A percentile compares a stretch with the other conserved stretches of the same genome.
Evolutionary conservation across 2,888 invertebrate genomes (phyloP).

Genomic region (Acanthosoma haemorrhoidale): DNA sequence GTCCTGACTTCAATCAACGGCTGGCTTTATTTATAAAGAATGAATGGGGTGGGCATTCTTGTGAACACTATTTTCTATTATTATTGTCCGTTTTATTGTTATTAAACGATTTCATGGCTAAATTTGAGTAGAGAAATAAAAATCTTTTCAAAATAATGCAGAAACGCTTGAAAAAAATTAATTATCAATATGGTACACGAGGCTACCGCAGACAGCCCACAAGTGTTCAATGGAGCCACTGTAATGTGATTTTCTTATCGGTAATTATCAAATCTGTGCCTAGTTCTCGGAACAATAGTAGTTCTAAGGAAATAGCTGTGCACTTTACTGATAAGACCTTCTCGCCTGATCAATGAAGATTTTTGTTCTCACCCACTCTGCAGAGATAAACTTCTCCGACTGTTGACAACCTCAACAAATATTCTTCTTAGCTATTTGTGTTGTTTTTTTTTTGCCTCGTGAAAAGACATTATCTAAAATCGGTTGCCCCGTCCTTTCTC

Average conservation of each 20-base stretch:
- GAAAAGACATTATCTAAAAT: background rate
- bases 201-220: too few species aligned
- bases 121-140: too few species aligned
- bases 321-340: too few species aligned
- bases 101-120: background rate
- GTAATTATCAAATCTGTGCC: background rate
- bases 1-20: too few species aligned
- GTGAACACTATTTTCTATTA: too few species aligned
- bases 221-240: background rate
- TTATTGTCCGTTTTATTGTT: background rate
- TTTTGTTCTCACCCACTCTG: background rate
- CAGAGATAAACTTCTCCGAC: background rate
- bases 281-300: background rate
- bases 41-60: too few species aligned
- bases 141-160: too few species aligned
- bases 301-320: background rate
- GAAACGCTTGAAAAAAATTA: too few species aligned
- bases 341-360: background rate
- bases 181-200: too few species aligned
- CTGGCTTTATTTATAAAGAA: too few species aligned
- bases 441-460: background rate
- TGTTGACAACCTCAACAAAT: constrained; percentile 10
- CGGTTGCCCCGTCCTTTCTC: too few species aligned
- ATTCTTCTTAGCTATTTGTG: background rate
- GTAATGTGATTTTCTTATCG: too few species aligned